Evolutionary conservation across 2,113 vertebrate genomes (phyloP).

Genomic region (Corydoras sp.): DNA sequence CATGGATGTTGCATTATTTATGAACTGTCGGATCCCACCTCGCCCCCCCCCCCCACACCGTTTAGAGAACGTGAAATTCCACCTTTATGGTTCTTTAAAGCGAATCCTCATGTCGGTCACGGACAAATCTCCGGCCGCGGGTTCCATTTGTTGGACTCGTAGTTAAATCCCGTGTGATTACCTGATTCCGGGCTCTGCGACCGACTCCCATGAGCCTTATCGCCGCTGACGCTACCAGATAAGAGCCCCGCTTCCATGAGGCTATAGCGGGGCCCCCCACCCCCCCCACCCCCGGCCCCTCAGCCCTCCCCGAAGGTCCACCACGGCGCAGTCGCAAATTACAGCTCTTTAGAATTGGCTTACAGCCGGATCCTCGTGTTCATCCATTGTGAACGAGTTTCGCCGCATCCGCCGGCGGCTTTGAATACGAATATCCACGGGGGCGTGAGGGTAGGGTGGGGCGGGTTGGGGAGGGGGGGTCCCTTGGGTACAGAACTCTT

Average conservation of each 20-base stretch:
- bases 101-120: no score
- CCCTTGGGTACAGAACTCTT: background rate
- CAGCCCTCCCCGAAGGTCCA: background rate
- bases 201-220: constrained; percentile 5
- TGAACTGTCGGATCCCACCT: no score
- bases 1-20: no score
- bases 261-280: background rate
- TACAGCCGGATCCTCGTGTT: background rate
- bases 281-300: no score
- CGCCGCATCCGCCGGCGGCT: background rate
- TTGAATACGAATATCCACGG: constrained; percentile 17
- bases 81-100: no score
- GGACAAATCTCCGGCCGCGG: no score
- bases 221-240: constrained; percentile 7
- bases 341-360: constrained; percentile 14
- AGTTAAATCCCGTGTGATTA: constrained; percentile 3
- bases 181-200: background rate
- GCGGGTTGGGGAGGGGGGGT: background rate
- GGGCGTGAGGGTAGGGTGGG: no score
- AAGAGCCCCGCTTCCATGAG: background rate
- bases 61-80: no score
- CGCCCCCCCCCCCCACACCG: no score
- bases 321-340: background rate
- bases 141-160: no score
- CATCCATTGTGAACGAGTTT: background rate